A percentile compares a stretch with the other conserved stretches of the same genome.
phyloP scores from a whole-genome alignment of 1,140 invertebrate genomes.

The Sesamia nonagrioides region DNA sequence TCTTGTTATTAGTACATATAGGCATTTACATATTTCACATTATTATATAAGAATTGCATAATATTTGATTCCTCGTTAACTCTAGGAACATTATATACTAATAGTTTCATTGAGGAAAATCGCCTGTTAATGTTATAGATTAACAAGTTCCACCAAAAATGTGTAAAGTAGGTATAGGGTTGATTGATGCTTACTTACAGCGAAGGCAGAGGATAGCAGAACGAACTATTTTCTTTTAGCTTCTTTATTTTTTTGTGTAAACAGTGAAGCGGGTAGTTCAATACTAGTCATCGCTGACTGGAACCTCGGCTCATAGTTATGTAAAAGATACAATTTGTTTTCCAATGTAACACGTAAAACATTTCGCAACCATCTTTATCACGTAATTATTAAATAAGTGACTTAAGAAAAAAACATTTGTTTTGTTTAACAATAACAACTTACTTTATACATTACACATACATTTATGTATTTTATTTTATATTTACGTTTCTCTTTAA shows the following conservation, averaged over 20 bases:
- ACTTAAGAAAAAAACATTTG: too few species aligned
- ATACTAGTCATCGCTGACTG: neutral
- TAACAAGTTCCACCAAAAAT: neutral
- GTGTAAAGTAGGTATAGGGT: constrained; percentile 12
- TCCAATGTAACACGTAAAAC: neutral
- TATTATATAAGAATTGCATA: too few species aligned
- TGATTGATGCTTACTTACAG: neutral
- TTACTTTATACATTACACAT: neutral
- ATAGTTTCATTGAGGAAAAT: neutral
- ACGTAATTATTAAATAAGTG: constrained; percentile 9
- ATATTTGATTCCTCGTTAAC: neutral
- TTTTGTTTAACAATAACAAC: constrained; percentile 1
- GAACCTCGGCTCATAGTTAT: neutral
- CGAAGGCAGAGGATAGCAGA: neutral
- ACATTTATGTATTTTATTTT: constrained; percentile 21
- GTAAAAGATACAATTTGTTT: neutral
- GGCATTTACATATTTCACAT: too few species aligned
- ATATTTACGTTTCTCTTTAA: neutral
- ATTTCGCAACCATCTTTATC: constrained; percentile 12
- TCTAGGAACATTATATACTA: neutral
- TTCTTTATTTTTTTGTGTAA: constrained; percentile 2
- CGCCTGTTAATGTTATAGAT: neutral
- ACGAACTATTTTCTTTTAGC: neutral
- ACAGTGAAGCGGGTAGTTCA: neutral
- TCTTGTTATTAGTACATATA: too few species aligned